Base-by-base conservation (phyloP, 2,113 vertebrate species). In the Ameiurus melas region DNA sequence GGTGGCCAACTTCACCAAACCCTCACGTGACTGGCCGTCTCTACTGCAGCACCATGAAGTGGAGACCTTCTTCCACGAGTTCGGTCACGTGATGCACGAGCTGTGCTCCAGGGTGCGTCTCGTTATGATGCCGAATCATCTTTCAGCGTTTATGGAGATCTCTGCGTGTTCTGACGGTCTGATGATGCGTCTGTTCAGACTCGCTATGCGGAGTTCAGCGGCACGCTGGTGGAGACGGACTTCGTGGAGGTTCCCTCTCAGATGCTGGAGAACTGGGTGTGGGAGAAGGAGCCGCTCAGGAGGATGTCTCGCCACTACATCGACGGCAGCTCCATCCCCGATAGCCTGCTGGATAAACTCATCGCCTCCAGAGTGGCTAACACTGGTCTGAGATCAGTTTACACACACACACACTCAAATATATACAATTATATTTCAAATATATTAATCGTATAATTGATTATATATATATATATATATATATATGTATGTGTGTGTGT, bases 261-360 rank as follows among this genome's bases (percentile, higher is more conserved):
- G 93, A 96, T 98, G 97, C 96, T 99, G 87, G 98, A 99, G 93
- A 99, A 99, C 90, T 99, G 98, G 98, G 97, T 97, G 4, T 99
- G 98, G 97, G 97, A 99, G 91, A 95, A 95, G 86, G 96, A 97
- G 90, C 95, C 97, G 2, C 95, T 99, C 17, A 96, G 94, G 83
- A 96, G 96, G 90, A 95, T 99, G 95, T 99, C 98, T 20, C 93
- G 93, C 75, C 98, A 99, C 94, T 99, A 98, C 92, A 96, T 94
- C 92, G 96, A 98, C 39, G 95, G 96, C 62, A 96, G 93, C 47
- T 93, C 93, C 0, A 95, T 99, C 91, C 95, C 94, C 57, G 96
- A 97, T 12, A 51, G 90, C 43, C 92, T 98, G 6, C 95, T 98
- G 33, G 95, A 98, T 90, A 97, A 97, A 89, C 96, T 99, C 79